These are phyloP conservation scores for Drosophila pruinosa DNA, from an alignment of 1,140 invertebrate species.

Conservation along the genomic window DNA sequence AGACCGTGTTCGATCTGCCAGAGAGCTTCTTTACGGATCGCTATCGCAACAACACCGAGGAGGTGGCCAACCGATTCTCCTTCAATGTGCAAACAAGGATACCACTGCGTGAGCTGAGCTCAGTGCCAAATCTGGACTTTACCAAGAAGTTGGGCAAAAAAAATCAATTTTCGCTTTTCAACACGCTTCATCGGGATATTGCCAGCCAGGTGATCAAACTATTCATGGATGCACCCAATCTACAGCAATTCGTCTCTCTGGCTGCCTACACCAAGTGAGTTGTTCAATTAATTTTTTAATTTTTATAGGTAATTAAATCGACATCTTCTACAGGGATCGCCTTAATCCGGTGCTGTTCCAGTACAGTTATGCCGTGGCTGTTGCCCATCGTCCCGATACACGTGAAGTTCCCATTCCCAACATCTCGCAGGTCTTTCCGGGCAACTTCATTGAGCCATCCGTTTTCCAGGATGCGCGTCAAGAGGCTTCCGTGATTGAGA, in stretches of 20 bases:
- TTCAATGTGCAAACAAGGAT: conserved; percentile 83
- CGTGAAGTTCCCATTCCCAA: conserved; percentile 83
- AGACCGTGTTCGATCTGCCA: conserved; percentile 86
- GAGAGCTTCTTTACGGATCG: conserved; percentile 79
- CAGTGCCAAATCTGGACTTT: conserved; percentile 66
- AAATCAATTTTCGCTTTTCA: conserved; percentile 85
- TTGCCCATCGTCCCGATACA: conserved; percentile 84
- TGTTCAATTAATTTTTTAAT: background rate
- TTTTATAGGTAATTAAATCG: background rate
- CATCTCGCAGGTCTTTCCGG: conserved; percentile 85
- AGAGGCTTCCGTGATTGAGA: conserved; percentile 74
- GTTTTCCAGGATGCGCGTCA: conserved; percentile 84
- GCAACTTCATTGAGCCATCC: conserved; percentile 84
- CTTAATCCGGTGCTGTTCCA: conserved; percentile 83
- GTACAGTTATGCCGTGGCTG: conserved; percentile 77
- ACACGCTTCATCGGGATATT: conserved; percentile 84
- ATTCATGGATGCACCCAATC: conserved; percentile 81
- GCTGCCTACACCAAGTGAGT: conserved; percentile 73
- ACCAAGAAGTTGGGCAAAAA: conserved; percentile 47
- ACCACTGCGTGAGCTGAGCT: conserved; percentile 83
- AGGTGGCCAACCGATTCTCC: conserved; percentile 84
- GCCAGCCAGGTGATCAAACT: conserved; percentile 84
- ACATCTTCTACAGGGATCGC: conserved; percentile 68
- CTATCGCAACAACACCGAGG: conserved; percentile 63
- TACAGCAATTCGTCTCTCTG: conserved; percentile 65